Evolutionary conservation across 2,797 vertebrate genomes (phyloP).

Genomic region (Arremon brunneinucha): DNA sequence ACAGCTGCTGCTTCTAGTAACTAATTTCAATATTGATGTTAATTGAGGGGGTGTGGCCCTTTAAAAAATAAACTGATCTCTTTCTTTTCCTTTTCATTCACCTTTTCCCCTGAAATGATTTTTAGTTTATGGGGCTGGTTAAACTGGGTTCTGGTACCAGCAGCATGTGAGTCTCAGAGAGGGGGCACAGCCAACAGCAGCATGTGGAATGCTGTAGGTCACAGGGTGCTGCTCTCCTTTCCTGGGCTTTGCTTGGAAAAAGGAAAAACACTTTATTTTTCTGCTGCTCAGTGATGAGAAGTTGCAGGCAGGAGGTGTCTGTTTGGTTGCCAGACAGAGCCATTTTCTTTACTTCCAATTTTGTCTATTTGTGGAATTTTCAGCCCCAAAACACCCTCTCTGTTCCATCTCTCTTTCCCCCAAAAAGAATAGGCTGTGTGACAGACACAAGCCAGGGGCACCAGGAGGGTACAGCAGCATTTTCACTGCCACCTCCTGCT

Average conservation of each 20-base stretch:
- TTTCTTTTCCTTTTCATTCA: not conserved
- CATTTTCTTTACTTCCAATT: not conserved
- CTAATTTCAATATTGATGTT: not conserved
- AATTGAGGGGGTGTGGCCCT: not conserved
- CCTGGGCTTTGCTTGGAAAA: not conserved
- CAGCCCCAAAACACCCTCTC: not conserved
- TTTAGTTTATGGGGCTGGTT: not conserved
- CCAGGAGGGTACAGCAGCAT: not conserved
- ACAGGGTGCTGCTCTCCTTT: not conserved
- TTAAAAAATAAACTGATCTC: not conserved
- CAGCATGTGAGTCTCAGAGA: not conserved
- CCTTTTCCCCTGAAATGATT: not conserved
- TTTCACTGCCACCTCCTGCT: not conserved
- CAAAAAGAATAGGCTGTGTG: not conserved
- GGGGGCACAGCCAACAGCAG: not conserved
- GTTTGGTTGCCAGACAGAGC: not conserved
- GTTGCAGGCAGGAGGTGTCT: not conserved
- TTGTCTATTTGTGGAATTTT: not conserved
- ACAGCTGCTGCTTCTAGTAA: not conserved
- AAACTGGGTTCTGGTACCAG: not conserved
- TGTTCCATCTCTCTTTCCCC: no score
- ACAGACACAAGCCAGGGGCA: not conserved
- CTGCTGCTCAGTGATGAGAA: not conserved
- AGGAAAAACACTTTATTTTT: not conserved
- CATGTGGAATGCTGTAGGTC: not conserved